phyloP scores from a whole-genome alignment of 2,113 vertebrate species.

The Austrofundulus limnaeus region DNA sequence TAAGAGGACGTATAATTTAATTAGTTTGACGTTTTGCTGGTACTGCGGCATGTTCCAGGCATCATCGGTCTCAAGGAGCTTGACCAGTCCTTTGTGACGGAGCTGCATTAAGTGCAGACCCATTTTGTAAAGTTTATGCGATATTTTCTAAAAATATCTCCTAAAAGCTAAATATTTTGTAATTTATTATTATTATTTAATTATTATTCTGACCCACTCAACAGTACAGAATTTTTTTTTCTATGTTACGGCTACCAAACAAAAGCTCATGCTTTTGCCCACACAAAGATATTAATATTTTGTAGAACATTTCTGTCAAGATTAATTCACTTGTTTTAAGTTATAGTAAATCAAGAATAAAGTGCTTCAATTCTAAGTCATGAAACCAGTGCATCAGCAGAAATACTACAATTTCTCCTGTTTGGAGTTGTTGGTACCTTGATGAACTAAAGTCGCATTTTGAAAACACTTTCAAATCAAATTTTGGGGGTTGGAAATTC shows the following conservation, averaged over 20 bases:
- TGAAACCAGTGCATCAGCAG: background rate
- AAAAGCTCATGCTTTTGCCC: background rate
- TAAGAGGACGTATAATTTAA: conserved; percentile 63
- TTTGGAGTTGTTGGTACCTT: conserved; percentile 2
- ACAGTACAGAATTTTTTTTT: too few relatives aligned
- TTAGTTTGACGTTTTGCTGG: conserved; percentile 67
- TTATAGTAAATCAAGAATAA: background rate
- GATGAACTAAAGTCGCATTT: background rate
- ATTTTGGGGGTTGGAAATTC: background rate
- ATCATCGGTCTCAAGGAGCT: conserved; percentile 25
- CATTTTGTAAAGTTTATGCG: conserved; percentile 11
- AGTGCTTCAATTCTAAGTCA: background rate
- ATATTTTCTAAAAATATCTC: conserved; percentile 1
- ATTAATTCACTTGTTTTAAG: too few relatives aligned
- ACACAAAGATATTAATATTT: background rate
- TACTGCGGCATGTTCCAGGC: conserved; percentile 61
- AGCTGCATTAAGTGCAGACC: conserved; percentile 22
- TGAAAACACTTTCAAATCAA: background rate
- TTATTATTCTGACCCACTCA: background rate
- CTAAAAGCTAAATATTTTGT: conserved; percentile 14
- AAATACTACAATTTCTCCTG: background rate
- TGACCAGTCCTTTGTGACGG: conserved; percentile 15
- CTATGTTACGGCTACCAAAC: too few relatives aligned
- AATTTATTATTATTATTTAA: conserved; percentile 4
- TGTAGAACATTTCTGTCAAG: background rate